Conservation (phyloP, 1,140 invertebrate genomes). For the Nixonia krombeini region DNA sequence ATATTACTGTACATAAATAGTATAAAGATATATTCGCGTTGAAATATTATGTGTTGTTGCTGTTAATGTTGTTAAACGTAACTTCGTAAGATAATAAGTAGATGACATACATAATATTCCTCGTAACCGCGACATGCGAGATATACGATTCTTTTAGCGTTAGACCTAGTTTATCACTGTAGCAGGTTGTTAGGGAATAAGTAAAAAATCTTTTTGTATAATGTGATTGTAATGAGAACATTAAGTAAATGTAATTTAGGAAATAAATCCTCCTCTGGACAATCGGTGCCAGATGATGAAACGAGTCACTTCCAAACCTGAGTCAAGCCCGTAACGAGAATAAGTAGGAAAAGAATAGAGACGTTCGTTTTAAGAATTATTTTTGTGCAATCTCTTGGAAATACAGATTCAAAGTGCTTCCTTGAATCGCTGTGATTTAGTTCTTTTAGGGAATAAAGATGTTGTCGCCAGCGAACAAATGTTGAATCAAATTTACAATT, state of each 20-base stretch:
- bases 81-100: slow-evolving; percentile 34
- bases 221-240: no score
- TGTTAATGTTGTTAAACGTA: slow-evolving; percentile 70
- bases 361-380: slow-evolving; percentile 33
- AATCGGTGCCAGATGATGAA: background rate
- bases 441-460: slow-evolving; percentile 9
- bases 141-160: background rate
- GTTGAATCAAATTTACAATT: background rate
- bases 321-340: background rate
- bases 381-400: slow-evolving; percentile 38
- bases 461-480: slow-evolving; percentile 1
- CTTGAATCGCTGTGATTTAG: slow-evolving; percentile 46
- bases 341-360: background rate
- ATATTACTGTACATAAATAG: slow-evolving; percentile 45
- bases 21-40: slow-evolving; percentile 59
- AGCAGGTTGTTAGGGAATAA: no score
- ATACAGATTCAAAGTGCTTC: slow-evolving; percentile 45
- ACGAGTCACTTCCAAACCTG: background rate
- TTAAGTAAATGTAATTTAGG: no score
- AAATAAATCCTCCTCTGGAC: background rate
- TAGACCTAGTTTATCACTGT: background rate
- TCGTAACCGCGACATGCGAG: no score
- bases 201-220: no score
- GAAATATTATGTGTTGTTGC: slow-evolving; percentile 70
- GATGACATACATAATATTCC: background rate